Evolutionary conservation across 92 coral and sea anemone species (phyloP), one percentile per base, ranked within the genome.

Genomic region (Porites rus): DNA sequence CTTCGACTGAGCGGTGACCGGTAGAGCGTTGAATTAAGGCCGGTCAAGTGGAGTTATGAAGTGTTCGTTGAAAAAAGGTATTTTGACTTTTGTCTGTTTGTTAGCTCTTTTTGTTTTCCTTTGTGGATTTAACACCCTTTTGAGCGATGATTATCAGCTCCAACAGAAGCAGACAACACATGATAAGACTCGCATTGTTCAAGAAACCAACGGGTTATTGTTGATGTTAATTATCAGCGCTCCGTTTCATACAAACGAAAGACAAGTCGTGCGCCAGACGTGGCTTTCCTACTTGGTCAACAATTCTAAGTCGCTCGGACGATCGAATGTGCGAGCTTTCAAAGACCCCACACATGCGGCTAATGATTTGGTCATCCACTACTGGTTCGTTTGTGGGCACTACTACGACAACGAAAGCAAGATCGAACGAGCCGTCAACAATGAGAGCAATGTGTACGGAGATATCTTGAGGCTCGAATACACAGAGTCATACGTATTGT

Each of bases 381-480:
- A 60, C 10, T 62, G 8, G 50, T 77, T 77, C 38, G 81, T 77
- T 28, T 59, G 69, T 69, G 81, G 81, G 17, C 81, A 76, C 53
- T 24, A 11, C 64, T 22, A n/a, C 65, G 38, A 56, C 61, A 56
- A 54, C 0, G 65, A 53, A 16, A 65, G 17, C 3, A 2, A 59
- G 3, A 53, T 59, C 24, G 69, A 77, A 62, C 1, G 24, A 10
- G 81, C 22, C 17, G 81, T 77, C 25, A 22, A 17, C 3, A 77
- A 61, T 24, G 81, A 77, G 25, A 62, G 17, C 51, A 28, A 17
- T 17, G 22, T 62, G 25, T 61, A 60, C 53, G 90, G 90, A 4
- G 93, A 90, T 56, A 90, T 90, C n/a, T 76, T 79, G 51, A 80
- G 93, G 14, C 71, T 81, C 4, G 22, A 65, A 3, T 51, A 63